Evolutionary conservation across 2,113 vertebrate genomes (phyloP).

Genomic region (Petrocephalus zakoni): DNA sequence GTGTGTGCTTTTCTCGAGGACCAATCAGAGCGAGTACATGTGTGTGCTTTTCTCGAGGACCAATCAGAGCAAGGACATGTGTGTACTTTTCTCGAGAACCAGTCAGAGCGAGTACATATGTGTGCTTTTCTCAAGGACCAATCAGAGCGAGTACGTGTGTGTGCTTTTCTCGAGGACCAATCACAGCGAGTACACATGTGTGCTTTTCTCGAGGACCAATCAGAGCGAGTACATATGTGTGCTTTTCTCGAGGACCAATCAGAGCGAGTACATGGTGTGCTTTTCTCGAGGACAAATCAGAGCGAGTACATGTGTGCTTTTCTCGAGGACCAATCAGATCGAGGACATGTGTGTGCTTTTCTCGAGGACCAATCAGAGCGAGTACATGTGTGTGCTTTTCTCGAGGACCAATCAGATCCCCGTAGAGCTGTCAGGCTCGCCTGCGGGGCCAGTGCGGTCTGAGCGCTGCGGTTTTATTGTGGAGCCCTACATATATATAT

Average conservation of each 20-base stretch:
- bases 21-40: constrained; percentile 23
- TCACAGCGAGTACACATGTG: background rate
- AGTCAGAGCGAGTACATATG: constrained; percentile 8
- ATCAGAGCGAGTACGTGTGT: too few species aligned
- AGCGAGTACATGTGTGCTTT: too few species aligned
- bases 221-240: too few species aligned
- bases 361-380: too few species aligned
- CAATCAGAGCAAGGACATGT: too few species aligned
- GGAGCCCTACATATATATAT: background rate
- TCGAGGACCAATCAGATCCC: constrained; percentile 9
- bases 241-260: constrained; percentile 36
- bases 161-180: too few species aligned
- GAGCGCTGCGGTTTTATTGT: background rate
- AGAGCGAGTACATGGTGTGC: background rate
- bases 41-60: constrained; percentile 6
- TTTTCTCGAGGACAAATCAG: too few species aligned
- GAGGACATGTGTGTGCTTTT: constrained; percentile 7
- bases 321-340: constrained; percentile 28
- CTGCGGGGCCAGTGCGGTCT: background rate
- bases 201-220: too few species aligned
- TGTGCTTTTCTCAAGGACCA: constrained; percentile 7
- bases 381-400: too few species aligned
- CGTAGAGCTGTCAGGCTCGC: background rate
- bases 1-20: too few species aligned
- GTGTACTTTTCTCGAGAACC: too few species aligned